A percentile compares a stretch with the other conserved stretches of the same genome.
Evolutionary conservation across 35 echinoderm and acorn worm genomes (phyloP).

Genomic region (Heliocidaris tuberculata): DNA sequence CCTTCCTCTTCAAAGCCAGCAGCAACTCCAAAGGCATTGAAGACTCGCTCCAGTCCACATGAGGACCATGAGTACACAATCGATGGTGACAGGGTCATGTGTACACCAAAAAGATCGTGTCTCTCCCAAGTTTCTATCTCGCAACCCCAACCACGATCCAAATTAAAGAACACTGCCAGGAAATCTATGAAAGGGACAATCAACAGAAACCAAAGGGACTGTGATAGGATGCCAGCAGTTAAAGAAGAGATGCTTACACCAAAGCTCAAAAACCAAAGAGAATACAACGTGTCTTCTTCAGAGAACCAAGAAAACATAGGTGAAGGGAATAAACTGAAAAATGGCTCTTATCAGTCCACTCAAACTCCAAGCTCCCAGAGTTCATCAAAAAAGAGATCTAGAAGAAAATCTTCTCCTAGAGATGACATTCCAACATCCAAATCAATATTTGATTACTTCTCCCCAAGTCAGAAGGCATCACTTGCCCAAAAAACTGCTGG

Average conservation of each 20-base stretch:
- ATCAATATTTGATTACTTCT: background rate
- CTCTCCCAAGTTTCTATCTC: background rate
- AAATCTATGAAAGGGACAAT: constrained; percentile 19
- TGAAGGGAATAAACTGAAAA: background rate
- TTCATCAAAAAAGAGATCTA: no score
- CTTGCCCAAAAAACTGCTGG: background rate
- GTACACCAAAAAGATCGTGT: background rate
- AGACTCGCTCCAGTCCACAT: background rate
- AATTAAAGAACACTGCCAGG: constrained; percentile 20
- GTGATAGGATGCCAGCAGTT: background rate
- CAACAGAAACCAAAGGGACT: background rate
- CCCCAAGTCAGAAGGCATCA: constrained; percentile 25
- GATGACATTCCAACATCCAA: background rate
- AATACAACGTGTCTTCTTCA: background rate
- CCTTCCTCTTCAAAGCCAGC: background rate
- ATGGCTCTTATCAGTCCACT: background rate
- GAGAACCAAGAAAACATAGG: background rate
- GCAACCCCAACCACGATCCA: background rate
- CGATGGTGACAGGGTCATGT: background rate
- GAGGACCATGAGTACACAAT: background rate
- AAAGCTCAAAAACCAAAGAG: background rate
- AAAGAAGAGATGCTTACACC: background rate
- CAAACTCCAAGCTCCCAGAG: no score
- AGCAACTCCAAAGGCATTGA: background rate
- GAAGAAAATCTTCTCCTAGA: background rate